These are phyloP conservation scores for Trichogramma evanescens DNA, from an alignment of 2,888 invertebrate species.

Conservation along the genomic window DNA sequence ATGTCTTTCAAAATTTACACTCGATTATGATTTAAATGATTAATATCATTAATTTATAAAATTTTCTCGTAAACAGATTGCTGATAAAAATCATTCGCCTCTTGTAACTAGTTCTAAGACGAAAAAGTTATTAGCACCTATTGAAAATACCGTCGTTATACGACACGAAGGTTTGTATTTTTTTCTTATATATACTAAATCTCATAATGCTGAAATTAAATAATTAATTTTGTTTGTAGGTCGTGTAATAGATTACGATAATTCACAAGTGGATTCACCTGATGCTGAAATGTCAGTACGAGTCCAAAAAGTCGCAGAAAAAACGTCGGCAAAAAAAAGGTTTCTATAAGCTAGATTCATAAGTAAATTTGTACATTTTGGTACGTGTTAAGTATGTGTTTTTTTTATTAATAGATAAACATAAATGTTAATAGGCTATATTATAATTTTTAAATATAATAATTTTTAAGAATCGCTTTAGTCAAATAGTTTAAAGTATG, in stretches of 20 bases:
- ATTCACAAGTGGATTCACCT: not conserved
- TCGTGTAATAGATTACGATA: conserved; percentile 6
- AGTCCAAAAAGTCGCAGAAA: conserved; percentile 16
- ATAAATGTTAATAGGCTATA: too few relatives aligned
- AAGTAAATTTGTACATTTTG: not conserved
- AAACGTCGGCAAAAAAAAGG: conserved; percentile 1
- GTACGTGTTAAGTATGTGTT: not conserved
- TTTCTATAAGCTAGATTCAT: not conserved
- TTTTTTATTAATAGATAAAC: not conserved
- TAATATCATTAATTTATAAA: not conserved
- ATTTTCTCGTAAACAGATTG: conserved; percentile 10
- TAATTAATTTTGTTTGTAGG: conserved; percentile 1
- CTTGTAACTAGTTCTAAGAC: conserved; percentile 17
- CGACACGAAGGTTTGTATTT: conserved; percentile 31
- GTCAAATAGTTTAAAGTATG: too few relatives aligned
- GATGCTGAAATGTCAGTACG: conserved; percentile 14
- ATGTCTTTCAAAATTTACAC: not conserved
- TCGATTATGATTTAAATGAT: not conserved
- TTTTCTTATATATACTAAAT: not conserved
- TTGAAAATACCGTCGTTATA: conserved; percentile 33
- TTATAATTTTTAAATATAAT: too few relatives aligned
- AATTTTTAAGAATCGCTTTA: too few relatives aligned
- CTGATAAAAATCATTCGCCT: conserved; percentile 16
- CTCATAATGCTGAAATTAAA: not conserved
- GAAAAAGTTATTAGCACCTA: conserved; percentile 26